These are phyloP conservation scores for Holothuria glaberrima DNA, from an alignment of 35 echinoderm and acorn worm genomes.

Conservation along the genomic window DNA sequence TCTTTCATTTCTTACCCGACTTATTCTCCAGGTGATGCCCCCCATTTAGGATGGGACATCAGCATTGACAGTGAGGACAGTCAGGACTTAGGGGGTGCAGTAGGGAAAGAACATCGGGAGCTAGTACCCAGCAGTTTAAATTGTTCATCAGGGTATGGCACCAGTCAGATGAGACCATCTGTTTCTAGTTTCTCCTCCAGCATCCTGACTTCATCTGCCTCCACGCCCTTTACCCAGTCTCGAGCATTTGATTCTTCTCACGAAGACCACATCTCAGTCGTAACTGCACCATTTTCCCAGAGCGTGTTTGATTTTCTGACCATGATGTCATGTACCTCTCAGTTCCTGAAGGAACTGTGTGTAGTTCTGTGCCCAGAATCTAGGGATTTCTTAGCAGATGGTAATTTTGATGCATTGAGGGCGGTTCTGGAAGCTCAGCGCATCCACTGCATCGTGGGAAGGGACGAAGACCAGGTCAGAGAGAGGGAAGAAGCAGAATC, in stretches of 20 bases:
- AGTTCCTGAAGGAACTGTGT: constrained; percentile 53
- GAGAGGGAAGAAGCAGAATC: constrained; percentile 40
- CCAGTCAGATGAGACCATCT: constrained; percentile 2
- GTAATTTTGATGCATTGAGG: constrained; percentile 34
- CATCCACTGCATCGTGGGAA: constrained; percentile 12
- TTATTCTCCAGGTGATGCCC: background rate
- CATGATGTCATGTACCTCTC: constrained; percentile 40
- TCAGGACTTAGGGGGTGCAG: background rate
- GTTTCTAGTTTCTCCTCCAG: constrained; percentile 30
- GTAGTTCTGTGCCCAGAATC: constrained; percentile 37
- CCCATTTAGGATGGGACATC: background rate
- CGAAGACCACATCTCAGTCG: background rate
- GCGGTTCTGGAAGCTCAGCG: background rate
- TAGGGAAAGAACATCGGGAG: background rate
- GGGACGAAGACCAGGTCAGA: background rate
- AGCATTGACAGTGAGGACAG: background rate
- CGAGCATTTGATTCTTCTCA: constrained; percentile 1
- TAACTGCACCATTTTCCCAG: constrained; percentile 32
- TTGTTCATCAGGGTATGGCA: constrained; percentile 46
- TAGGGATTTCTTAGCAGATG: constrained; percentile 33
- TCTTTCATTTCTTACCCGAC: background rate
- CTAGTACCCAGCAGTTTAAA: background rate
- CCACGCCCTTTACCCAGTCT: background rate
- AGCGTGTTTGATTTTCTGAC: constrained; percentile 60
- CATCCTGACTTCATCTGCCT: background rate